These are phyloP conservation scores for Nemurella pictetii DNA, from an alignment of 2,888 invertebrate species.

Conservation along the genomic window DNA sequence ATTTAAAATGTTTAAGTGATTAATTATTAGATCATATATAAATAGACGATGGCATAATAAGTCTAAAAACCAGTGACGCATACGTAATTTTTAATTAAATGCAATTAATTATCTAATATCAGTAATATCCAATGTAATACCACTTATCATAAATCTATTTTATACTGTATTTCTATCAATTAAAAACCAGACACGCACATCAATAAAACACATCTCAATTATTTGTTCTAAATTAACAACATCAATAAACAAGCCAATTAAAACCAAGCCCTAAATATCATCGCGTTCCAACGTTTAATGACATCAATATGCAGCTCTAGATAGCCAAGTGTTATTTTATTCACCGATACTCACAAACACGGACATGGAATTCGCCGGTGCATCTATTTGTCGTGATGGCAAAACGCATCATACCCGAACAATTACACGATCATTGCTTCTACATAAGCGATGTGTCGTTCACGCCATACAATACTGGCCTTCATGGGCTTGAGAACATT, in stretches of 20 bases:
- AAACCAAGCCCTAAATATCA: neutral
- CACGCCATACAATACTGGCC: neutral
- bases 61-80: neutral
- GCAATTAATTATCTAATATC: neutral
- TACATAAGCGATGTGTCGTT: no score
- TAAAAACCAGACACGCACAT: neutral
- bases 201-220: neutral
- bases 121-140: neutral
- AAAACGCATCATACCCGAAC: neutral
- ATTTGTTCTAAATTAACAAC: neutral
- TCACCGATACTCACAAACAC: no score
- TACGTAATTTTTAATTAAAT: neutral
- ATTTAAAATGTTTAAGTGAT: no score
- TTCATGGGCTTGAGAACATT: constrained; percentile 1
- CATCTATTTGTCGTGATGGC: no score
- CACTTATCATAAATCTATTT: no score
- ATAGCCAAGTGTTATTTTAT: neutral
- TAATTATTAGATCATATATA: no score
- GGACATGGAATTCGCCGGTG: no score
- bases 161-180: no score
- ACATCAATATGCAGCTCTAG: neutral
- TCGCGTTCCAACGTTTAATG: neutral
- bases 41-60: no score
- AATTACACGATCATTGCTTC: neutral
- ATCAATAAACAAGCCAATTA: neutral